These are phyloP conservation scores for Melanotaenia trifasciata DNA, from an alignment of 2,797 vertebrate genomes.

Conservation along the genomic window DNA sequence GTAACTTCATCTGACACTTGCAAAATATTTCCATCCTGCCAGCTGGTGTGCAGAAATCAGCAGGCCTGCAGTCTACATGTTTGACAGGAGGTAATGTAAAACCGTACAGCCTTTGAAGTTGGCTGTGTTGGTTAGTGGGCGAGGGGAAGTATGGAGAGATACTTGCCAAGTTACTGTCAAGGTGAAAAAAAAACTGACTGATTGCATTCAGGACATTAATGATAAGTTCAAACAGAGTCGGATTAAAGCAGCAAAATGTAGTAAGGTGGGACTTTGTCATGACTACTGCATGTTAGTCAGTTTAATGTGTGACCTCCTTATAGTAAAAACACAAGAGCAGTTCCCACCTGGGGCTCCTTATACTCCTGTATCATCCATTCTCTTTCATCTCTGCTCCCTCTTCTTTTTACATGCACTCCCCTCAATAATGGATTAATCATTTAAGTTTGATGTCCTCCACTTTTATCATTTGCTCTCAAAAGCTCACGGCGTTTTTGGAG, in stretches of 20 bases:
- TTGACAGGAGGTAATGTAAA: slow-evolving; percentile 25
- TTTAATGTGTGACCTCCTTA: slow-evolving; percentile 24
- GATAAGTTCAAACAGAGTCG: slow-evolving; percentile 33
- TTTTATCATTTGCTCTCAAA: slow-evolving; percentile 52
- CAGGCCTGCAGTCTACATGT: slow-evolving; percentile 20
- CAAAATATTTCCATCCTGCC: slow-evolving; percentile 18
- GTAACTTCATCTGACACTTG: slow-evolving; percentile 14
- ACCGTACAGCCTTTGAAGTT: slow-evolving; percentile 21
- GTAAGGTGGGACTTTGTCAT: slow-evolving; percentile 4
- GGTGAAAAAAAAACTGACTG: slow-evolving; percentile 13
- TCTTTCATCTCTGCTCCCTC: slow-evolving; percentile 62
- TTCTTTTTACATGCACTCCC: slow-evolving; percentile 53
- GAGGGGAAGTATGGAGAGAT: slow-evolving; percentile 14
- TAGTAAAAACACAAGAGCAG: slow-evolving; percentile 33
- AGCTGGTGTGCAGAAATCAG: slow-evolving; percentile 36
- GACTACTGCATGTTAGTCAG: slow-evolving; percentile 19
- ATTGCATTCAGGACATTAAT: slow-evolving; percentile 27
- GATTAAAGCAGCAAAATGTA: background rate
- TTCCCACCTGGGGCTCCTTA: slow-evolving; percentile 38
- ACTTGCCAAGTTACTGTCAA: slow-evolving; percentile 26
- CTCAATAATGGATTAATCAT: slow-evolving; percentile 70
- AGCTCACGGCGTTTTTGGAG: slow-evolving; percentile 26
- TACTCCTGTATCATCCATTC: slow-evolving; percentile 49
- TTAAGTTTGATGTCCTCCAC: slow-evolving; percentile 61
- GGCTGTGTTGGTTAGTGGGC: background rate